Base-by-base conservation (phyloP, 53 echinoderm and acorn worm genomes). In the Holothuria leucospilota region DNA sequence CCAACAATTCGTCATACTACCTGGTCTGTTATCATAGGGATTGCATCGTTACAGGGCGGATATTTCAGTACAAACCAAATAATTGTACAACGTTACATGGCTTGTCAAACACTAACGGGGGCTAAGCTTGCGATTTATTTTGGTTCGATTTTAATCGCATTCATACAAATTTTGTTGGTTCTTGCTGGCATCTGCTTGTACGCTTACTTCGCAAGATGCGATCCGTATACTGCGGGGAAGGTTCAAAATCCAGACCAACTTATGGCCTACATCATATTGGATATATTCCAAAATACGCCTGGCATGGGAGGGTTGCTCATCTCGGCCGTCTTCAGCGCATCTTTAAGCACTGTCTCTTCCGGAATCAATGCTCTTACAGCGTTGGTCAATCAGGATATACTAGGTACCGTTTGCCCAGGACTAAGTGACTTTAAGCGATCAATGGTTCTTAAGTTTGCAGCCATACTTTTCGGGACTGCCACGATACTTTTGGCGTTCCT, bases 1-100 rank as follows among this genome's bases (percentile, higher is more conserved):
- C 67, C 67, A 67, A 67, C 21, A 67, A 67, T 67, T 29, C 67
- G 67, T 12, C 67, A 67, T 26, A 67, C n/a, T 29, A 29, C 30
- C 0, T 67, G 67, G 67, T 21, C 67, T 27, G 67, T 67, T 27
- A 12, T 67, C 14, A 30, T 67, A 16, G 67, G 67, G 6, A 1
- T 29, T 30, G 21, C 28, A 25, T 2, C 30, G 28, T 30, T 67
- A 21, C 15, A 14, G 27, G 20, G 18, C 13, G 27, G 28, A 30
- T 67, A 67, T 30, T 29, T 15, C 28, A 0, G 28, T 27, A 67
- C 67, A 1, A 30, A 67, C 15, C 67, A 67, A 30, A 67, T 67
- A 29, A 30, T 30, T 30, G 30, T 67, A 30, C 67, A 67, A 15
- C 27, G 67, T 27, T 67, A 67, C 67, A 20, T 67, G 67, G 0